phyloP scores from a whole-genome alignment of 2,888 invertebrate genomes.

The Melanotus villosus region DNA sequence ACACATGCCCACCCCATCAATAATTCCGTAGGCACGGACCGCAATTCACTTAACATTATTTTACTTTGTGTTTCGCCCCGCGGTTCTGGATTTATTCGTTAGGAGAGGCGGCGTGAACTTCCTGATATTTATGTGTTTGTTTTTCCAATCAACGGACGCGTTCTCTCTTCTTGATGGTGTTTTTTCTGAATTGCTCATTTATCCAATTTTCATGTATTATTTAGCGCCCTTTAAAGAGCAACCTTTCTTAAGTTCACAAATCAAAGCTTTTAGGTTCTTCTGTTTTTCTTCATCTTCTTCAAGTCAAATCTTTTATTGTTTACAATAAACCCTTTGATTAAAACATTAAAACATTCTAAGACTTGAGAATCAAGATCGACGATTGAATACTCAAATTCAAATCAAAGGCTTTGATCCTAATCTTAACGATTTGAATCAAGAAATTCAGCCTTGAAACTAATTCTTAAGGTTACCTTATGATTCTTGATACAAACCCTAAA shows the following conservation, averaged over 20 bases:
- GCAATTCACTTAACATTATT: constrained; percentile 49
- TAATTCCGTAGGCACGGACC: constrained; percentile 44
- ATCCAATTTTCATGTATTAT: constrained; percentile 18
- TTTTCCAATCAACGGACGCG: constrained; percentile 48
- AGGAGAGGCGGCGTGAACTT: constrained; percentile 40
- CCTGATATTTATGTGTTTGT: constrained; percentile 52
- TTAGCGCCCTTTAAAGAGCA: not conserved
- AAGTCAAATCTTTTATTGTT: no score
- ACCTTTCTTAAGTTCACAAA: not conserved
- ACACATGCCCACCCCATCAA: constrained; percentile 39
- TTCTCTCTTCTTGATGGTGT: constrained; percentile 10
- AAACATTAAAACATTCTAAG: no score
- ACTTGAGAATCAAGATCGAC: no score
- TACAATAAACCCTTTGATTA: no score
- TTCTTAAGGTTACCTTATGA: no score
- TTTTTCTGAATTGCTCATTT: constrained; percentile 12
- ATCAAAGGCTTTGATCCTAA: no score
- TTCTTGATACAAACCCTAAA: no score
- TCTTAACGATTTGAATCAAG: no score
- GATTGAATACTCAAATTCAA: no score
- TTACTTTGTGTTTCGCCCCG: constrained; percentile 43
- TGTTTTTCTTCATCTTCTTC: no score
- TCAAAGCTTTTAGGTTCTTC: no score
- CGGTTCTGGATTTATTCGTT: constrained; percentile 42
- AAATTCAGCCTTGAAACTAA: no score